phyloP scores from a whole-genome alignment of 2,113 vertebrate genomes.

The Grammomys surdaster region DNA sequence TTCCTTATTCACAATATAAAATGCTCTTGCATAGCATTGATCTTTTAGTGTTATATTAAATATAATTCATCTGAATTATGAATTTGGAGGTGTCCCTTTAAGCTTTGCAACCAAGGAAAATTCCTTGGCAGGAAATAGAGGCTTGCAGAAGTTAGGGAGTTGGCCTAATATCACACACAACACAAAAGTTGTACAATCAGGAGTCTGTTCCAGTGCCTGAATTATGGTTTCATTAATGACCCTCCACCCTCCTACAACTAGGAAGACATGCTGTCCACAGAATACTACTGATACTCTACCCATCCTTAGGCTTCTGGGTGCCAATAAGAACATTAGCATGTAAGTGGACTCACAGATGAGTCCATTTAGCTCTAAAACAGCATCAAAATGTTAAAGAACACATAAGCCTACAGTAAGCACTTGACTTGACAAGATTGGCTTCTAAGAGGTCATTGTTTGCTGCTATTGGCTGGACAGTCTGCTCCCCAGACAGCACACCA shows the following conservation, averaged over 20 bases:
- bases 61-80: not conserved
- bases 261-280: not conserved
- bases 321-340: not conserved
- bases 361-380: not conserved
- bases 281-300: not conserved
- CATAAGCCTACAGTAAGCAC: not conserved
- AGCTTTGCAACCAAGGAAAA: not conserved
- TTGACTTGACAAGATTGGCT: not conserved
- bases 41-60: not conserved
- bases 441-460: not conserved
- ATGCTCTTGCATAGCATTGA: not conserved
- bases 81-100: not conserved
- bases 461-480: no score
- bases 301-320: not conserved
- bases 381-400: not conserved
- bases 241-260: not conserved
- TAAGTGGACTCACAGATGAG: not conserved
- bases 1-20: not conserved
- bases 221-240: not conserved
- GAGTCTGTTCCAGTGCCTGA: not conserved
- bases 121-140: not conserved
- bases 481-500: not conserved
- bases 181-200: not conserved
- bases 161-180: not conserved
- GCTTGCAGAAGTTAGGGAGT: not conserved